A percentile compares a stretch with the other conserved stretches of the same genome.
These are phyloP conservation scores for Atrina japonica DNA, from an alignment of 2,888 invertebrate species.

Conservation along the genomic window DNA sequence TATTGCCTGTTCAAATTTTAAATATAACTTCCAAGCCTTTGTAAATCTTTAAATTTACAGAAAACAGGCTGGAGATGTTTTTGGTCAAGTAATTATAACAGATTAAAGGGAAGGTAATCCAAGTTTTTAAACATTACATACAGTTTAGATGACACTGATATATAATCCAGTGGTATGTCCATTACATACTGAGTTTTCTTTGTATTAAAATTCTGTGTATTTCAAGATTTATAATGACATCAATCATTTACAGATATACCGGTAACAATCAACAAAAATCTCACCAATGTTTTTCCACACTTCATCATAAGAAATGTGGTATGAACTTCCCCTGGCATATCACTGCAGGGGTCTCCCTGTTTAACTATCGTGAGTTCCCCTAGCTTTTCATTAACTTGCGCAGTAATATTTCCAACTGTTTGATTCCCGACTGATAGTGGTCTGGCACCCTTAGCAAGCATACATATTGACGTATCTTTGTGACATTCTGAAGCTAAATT, in stretches of 20 bases:
- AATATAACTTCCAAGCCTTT: too few relatives aligned
- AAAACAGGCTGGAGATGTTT: too few relatives aligned
- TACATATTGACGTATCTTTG: conserved; percentile 56
- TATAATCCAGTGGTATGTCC: neutral
- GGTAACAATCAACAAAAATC: conserved; percentile 23
- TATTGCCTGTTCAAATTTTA: too few relatives aligned
- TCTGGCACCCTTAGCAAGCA: conserved; percentile 47
- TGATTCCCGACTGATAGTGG: conserved; percentile 56
- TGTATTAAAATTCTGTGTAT: neutral
- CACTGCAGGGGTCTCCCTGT: conserved; percentile 60
- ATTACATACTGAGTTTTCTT: neutral
- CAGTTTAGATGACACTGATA: neutral
- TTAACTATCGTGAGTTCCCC: conserved; percentile 57
- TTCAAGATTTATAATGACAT: too few relatives aligned
- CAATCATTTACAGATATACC: too few relatives aligned
- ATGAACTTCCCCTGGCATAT: conserved; percentile 37
- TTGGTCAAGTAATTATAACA: too few relatives aligned
- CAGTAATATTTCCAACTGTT: conserved; percentile 21
- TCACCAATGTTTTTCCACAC: conserved; percentile 71
- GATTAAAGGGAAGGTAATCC: too few relatives aligned
- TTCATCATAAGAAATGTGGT: conserved; percentile 68
- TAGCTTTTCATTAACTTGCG: conserved; percentile 35
- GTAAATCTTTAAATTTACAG: too few relatives aligned
- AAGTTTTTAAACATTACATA: neutral
- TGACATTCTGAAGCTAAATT: conserved; percentile 46